Percentiles rank a stretch among this genome's conserved stretches.
phyloP scores from a whole-genome alignment of 2,888 invertebrate genomes.

The Stenodema calcarata region DNA sequence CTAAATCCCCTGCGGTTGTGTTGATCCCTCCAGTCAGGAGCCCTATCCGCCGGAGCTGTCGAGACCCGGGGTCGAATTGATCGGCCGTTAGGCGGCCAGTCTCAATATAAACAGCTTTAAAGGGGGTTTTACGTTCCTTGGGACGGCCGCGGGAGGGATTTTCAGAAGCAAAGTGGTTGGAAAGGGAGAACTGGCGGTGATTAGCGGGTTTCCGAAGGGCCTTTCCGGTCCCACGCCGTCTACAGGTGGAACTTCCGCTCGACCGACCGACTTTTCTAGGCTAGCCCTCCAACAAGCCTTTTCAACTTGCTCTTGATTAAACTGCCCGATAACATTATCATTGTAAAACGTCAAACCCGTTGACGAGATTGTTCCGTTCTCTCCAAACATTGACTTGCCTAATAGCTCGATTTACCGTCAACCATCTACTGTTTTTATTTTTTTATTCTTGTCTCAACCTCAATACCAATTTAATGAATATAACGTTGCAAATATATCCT shows the following conservation, averaged over 20 bases:
- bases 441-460: no score
- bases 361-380: background rate
- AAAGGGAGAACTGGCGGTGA: background rate
- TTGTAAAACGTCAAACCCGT: background rate
- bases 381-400: background rate
- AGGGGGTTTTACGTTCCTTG: background rate
- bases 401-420: background rate
- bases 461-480: no score
- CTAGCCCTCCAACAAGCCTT: background rate
- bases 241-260: conserved; percentile 31
- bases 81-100: background rate
- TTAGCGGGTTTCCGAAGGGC: conserved; percentile 2
- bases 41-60: background rate
- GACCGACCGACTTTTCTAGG: background rate
- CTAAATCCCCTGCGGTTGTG: background rate
- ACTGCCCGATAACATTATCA: background rate
- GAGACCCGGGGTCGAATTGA: background rate
- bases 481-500: no score
- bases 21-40: background rate
- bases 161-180: background rate
- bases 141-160: background rate
- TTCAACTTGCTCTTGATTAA: background rate
- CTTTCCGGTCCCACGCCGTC: conserved; percentile 27
- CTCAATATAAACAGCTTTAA: conserved; percentile 2
- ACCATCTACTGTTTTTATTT: no score